Conservation (phyloP, 35 echinoderm and acorn worm genomes). For the Stichopus chloronotus region DNA sequence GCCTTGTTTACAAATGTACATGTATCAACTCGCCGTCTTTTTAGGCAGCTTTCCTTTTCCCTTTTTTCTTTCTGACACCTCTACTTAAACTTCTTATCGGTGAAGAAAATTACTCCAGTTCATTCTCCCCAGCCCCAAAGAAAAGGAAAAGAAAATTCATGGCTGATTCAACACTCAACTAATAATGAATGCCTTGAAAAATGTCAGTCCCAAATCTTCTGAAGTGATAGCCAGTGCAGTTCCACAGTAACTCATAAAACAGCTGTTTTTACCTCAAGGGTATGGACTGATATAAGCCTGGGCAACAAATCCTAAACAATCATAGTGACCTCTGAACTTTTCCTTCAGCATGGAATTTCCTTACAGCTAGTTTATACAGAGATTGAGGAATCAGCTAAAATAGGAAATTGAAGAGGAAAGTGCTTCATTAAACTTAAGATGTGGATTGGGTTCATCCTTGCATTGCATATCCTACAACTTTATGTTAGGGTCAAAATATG, state of each 20-base stretch:
- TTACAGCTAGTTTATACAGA: background rate
- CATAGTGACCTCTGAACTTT: background rate
- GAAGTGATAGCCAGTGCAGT: too few species aligned
- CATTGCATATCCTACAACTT: background rate
- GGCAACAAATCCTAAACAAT: slow-evolving; percentile 23
- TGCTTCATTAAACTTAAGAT: slow-evolving; percentile 6
- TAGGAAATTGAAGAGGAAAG: slow-evolving; percentile 21
- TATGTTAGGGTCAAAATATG: background rate
- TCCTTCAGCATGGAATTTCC: background rate
- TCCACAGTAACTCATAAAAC: background rate
- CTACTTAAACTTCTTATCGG: too few species aligned
- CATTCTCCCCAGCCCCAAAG: too few species aligned
- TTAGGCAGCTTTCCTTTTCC: too few species aligned
- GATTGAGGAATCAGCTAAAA: background rate
- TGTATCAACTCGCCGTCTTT: too few species aligned
- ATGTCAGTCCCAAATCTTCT: too few species aligned
- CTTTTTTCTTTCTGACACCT: too few species aligned
- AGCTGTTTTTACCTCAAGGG: background rate
- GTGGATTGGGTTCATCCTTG: background rate
- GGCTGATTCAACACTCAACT: too few species aligned
- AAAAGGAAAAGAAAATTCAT: too few species aligned
- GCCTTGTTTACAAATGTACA: too few species aligned
- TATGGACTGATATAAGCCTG: background rate
- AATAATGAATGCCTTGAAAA: too few species aligned
- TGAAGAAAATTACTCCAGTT: too few species aligned